Evolutionary conservation across 2,888 invertebrate species (phyloP).

Genomic region (Netelia inedita): DNA sequence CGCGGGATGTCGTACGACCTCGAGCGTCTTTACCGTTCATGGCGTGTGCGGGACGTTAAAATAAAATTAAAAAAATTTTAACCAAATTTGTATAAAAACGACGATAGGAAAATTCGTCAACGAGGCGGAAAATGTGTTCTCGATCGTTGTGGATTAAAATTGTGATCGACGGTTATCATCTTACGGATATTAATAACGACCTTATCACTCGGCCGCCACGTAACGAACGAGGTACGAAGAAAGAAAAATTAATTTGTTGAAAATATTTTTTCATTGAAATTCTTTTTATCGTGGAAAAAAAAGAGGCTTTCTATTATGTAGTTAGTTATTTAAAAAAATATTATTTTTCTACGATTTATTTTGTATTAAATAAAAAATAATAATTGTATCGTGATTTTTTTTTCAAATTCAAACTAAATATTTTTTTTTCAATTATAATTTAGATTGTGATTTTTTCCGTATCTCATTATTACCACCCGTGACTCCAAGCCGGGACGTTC

Average conservation of each 20-base stretch:
- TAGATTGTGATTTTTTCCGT: not conserved
- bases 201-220: not conserved
- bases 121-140: not conserved
- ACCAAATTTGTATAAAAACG: constrained; percentile 1
- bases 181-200: not conserved
- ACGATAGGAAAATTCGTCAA: not conserved
- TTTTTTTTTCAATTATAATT: not conserved
- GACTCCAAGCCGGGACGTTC: constrained; percentile 12
- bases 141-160: not conserved
- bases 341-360: not conserved
- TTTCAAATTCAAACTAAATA: not conserved
- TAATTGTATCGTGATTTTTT: not conserved
- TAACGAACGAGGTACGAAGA: constrained; percentile 9
- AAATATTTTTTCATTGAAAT: too few relatives aligned
- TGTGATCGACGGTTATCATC: not conserved
- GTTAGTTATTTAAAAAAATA: too few relatives aligned
- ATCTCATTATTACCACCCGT: not conserved
- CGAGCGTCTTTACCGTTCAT: too few relatives aligned
- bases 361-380: not conserved
- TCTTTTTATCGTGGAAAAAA: too few relatives aligned
- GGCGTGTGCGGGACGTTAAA: not conserved
- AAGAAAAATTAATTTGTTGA: too few relatives aligned
- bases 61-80: not conserved
- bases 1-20: too few relatives aligned
- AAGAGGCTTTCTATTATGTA: too few relatives aligned